Base-by-base conservation (phyloP, 2,888 invertebrate genomes). In the Nomada hirtipes region DNA sequence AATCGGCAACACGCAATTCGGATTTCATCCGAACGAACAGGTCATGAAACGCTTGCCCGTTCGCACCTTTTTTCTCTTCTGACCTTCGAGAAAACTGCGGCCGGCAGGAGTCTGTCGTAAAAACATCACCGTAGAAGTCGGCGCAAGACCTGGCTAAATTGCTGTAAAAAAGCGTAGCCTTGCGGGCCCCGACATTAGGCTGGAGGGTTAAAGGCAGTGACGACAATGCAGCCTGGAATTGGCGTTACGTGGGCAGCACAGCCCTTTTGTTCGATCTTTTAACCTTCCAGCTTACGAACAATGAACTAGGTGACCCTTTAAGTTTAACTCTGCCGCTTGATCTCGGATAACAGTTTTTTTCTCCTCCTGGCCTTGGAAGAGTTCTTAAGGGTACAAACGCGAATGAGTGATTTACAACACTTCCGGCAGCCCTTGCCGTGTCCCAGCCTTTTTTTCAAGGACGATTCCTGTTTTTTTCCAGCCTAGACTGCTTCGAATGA, bases 61-160 rank as follows among this genome's bases (percentile, higher is more conserved):
- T 86, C 79, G 53, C 59, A 79, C 65, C 57, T 81, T 79, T 88
- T 90, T 89, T 90, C 20, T 57, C 23, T 4, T 47, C 26, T 90
- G 86, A 87, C 91, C 83, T 89, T 86, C 80, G 76, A 20, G 63
- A 50, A 81, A 67, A 75, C 67, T 59, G 44, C 59, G 53, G 50
- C 42, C 18, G 42, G 53, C 26, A n/a, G 53, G 26, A 74, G 88
- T 79, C 86, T 81, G 88, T 85, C 91, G 86, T 91, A 92, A 92
- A 92, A 89, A 86, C 81, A 78, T 88, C 89, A 82, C 86, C 88
- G 90, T 90, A 88, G 90, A 90, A 90, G 87, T 90, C 90, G 89
- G 90, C 82, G 83, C 88, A 87, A 90, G 67, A 86, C 90, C 36
- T 91, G 90, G 89, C 91, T 88, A 89, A 90, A 92, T 89, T 80